Evolutionary conservation across 1,140 invertebrate genomes (phyloP).

Genomic region (Diachasmimorpha longicaudata): DNA sequence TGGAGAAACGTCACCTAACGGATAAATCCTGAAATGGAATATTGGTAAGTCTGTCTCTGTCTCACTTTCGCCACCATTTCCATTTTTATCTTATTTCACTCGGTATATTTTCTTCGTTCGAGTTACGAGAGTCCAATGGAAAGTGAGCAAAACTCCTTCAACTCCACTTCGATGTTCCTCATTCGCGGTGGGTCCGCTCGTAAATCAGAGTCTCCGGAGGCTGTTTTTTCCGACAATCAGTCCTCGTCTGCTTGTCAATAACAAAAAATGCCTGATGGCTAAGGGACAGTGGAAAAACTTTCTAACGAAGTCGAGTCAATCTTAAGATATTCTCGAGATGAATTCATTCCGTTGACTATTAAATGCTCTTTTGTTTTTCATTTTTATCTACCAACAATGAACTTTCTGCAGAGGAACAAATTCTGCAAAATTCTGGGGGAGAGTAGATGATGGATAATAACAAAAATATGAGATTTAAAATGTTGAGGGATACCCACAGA

Average conservation of each 20-base stretch:
- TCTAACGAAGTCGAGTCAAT: not conserved
- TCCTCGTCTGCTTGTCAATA: not conserved
- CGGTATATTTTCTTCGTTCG: not conserved
- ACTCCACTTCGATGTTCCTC: not conserved
- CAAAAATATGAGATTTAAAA: too few species aligned
- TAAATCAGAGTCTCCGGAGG: not conserved
- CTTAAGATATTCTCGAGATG: not conserved
- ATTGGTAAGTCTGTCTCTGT: conserved; percentile 9
- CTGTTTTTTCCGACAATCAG: not conserved
- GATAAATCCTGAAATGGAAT: conserved; percentile 19
- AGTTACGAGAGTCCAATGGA: not conserved
- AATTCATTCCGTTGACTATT: not conserved
- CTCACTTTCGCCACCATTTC: not conserved
- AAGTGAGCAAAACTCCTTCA: conserved; percentile 3
- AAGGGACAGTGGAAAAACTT: not conserved
- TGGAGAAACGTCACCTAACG: not conserved
- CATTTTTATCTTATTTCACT: conserved; percentile 1
- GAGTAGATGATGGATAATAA: too few species aligned
- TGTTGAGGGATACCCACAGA: too few species aligned
- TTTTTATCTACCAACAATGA: too few species aligned
- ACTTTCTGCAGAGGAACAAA: too few species aligned
- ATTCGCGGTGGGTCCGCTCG: not conserved
- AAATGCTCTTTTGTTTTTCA: too few species aligned
- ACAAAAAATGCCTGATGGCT: not conserved
- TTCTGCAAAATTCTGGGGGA: too few species aligned